Percentiles rank a stretch among this genome's conserved stretches.
These are phyloP conservation scores for Maniola hyperantus DNA, from an alignment of 2,888 invertebrate genomes.

Conservation along the genomic window DNA sequence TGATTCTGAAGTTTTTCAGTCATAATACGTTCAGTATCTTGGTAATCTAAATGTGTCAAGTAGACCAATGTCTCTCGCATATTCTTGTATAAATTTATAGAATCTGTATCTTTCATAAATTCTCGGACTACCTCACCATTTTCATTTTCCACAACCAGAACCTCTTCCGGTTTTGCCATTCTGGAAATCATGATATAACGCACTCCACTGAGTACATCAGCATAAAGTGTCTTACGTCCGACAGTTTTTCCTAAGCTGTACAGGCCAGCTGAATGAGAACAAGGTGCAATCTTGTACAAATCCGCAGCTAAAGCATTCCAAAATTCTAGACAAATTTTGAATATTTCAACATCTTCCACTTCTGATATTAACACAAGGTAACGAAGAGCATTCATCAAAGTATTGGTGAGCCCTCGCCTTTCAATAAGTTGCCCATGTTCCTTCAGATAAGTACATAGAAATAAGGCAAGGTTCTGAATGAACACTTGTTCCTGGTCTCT, in stretches of 20 bases:
- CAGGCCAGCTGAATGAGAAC: constrained; percentile 76
- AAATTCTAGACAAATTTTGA: constrained; percentile 99
- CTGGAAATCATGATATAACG: constrained; percentile 99
- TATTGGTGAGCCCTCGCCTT: constrained; percentile 88
- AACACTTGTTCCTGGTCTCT: constrained; percentile 99
- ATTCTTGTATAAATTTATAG: constrained; percentile 99
- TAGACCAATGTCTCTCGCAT: constrained; percentile 99
- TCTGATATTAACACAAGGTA: constrained; percentile 96
- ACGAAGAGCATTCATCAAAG: constrained; percentile 91
- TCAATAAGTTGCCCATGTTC: constrained; percentile 96
- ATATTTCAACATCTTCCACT: constrained; percentile 99
- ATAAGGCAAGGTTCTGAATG: constrained; percentile 98
- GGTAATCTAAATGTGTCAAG: constrained; percentile 98
- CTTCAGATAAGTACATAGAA: constrained; percentile 97
- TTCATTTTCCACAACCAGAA: constrained; percentile 99
- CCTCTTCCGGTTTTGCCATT: constrained; percentile 99
- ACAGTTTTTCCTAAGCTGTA: constrained; percentile 69
- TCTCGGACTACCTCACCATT: constrained; percentile 99
- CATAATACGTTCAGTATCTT: constrained; percentile 99
- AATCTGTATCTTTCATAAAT: constrained; percentile 99
- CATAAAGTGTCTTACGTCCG: constrained; percentile 88
- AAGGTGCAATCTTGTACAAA: constrained; percentile 94
- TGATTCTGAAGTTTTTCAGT: constrained; percentile 99
- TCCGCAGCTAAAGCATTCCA: constrained; percentile 98
- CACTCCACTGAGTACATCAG: constrained; percentile 92